Evolutionary conservation across 2,888 invertebrate species (phyloP).

Genomic region (Mesoligia furuncula): DNA sequence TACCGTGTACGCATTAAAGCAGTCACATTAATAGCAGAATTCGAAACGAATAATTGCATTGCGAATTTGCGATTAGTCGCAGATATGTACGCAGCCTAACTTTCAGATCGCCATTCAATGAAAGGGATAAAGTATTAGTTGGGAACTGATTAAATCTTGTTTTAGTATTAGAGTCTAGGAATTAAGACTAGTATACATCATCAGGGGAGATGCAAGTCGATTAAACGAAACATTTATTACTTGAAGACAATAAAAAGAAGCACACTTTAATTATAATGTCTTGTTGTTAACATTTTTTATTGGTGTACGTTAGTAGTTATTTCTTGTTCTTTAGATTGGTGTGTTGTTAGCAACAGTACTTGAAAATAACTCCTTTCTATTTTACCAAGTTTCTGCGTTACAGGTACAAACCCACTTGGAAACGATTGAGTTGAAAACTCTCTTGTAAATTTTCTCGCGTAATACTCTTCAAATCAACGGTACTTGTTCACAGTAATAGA

Average conservation of each 20-base stretch:
- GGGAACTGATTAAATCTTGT: constrained; percentile 58
- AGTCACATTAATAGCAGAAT: constrained; percentile 1
- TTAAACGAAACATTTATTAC: constrained; percentile 39
- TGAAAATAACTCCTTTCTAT: neutral
- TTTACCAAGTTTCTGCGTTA: neutral
- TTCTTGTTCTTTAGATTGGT: constrained; percentile 23
- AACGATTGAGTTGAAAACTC: neutral
- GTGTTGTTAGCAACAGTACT: neutral
- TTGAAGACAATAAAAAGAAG: constrained; percentile 22
- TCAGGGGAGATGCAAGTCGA: constrained; percentile 12
- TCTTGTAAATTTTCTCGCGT: neutral
- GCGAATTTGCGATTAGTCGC: constrained; percentile 28
- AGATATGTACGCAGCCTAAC: constrained; percentile 30
- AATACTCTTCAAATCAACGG: neutral
- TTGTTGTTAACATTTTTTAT: constrained; percentile 17
- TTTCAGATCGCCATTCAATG: constrained; percentile 57
- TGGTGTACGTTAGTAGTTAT: neutral
- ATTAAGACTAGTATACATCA: constrained; percentile 34
- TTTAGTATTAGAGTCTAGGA: constrained; percentile 51
- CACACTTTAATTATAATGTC: constrained; percentile 40
- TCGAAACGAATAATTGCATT: constrained; percentile 1
- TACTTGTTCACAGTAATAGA: no score
- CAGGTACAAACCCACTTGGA: neutral
- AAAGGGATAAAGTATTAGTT: constrained; percentile 62
- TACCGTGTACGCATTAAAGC: constrained; percentile 2